Evolutionary conservation across 2,888 invertebrate species (phyloP).

Genomic region (Caenorhabditis afra): DNA sequence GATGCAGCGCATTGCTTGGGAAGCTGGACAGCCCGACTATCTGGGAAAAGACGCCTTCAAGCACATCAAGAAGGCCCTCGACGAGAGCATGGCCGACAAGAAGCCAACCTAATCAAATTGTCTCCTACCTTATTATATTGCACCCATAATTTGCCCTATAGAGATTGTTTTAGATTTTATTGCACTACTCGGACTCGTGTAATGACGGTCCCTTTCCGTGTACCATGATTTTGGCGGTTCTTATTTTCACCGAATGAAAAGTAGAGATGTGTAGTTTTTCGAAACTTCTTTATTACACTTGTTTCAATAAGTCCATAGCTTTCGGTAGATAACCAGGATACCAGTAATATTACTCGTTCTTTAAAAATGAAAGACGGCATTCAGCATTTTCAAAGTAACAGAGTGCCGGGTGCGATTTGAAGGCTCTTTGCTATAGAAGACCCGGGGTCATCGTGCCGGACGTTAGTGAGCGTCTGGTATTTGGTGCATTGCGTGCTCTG

Average conservation of each 20-base stretch:
- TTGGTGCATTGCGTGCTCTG: slow-evolving; percentile 49
- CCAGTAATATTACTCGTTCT: slow-evolving; percentile 3
- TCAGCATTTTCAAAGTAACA: neutral
- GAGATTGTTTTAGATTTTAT: slow-evolving; percentile 3
- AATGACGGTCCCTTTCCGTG: neutral
- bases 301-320: neutral
- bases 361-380: too few relatives aligned
- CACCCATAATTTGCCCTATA: neutral
- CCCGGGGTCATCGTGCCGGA: slow-evolving; percentile 4
- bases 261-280: neutral
- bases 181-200: slow-evolving; percentile 8
- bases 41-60: slow-evolving; percentile 94
- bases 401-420: neutral
- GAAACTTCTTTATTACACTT: neutral
- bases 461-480: slow-evolving; percentile 24
- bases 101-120: neutral
- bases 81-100: slow-evolving; percentile 49
- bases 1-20: slow-evolving; percentile 82
- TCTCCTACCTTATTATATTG: neutral
- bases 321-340: slow-evolving; percentile 3
- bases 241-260: neutral
- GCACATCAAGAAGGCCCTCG: slow-evolving; percentile 85
- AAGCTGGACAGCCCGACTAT: slow-evolving; percentile 93
- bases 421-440: neutral
- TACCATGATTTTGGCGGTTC: slow-evolving; percentile 6